Base-by-base conservation (phyloP, 2,888 invertebrate species). In the Drosophila cognata region DNA sequence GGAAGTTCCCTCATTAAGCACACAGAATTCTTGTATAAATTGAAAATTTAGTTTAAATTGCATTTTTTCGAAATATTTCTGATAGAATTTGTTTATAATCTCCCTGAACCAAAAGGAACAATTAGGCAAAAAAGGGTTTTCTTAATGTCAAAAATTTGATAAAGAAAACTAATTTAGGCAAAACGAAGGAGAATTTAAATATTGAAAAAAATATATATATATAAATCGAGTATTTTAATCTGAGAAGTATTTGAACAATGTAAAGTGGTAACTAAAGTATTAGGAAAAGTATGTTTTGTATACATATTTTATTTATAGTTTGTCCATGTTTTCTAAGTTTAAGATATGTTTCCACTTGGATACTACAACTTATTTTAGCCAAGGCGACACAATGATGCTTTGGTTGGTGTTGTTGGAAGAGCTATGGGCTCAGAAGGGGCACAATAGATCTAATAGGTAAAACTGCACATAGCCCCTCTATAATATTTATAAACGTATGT, bases 381-480 rank as follows among this genome's bases (percentile, higher is more conserved):
- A 33, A 10, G 33, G 33, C 33, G 33, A 10, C 33, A 33, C 33
- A 10, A 33, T 33, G 33, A 33, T 33, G 31, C 31, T 31, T 31
- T 31, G 31, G 21, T 13, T 43, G 3, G 1, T 21, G 43, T 43
- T 43, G 43, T 1, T 21, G 43, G 13, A 11, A 43, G 21, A 21
- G 43, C 21, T 21, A 6, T 13, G 1, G 13, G 13, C 21, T 6
- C 4, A 13, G 46, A 36, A 36, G 16, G 7, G 7, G 16, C 16
- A 1, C 7, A 36, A 18, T 16, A 7, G 18, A 4, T 16, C 46
- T 4, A 46, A 16, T 16, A 1, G n/a, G 8, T 38, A 4, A 10
- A 1, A n/a, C n/a, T n/a, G 41, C n/a, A n/a, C 4, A 10, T n/a
- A 13, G 6, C 6, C 6, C 1, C 2, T 11, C 5, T 21, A 1